A percentile compares a stretch with the other conserved stretches of the same genome.
phyloP scores from a whole-genome alignment of 2,888 invertebrate genomes.

The Abrostola triplasia region DNA sequence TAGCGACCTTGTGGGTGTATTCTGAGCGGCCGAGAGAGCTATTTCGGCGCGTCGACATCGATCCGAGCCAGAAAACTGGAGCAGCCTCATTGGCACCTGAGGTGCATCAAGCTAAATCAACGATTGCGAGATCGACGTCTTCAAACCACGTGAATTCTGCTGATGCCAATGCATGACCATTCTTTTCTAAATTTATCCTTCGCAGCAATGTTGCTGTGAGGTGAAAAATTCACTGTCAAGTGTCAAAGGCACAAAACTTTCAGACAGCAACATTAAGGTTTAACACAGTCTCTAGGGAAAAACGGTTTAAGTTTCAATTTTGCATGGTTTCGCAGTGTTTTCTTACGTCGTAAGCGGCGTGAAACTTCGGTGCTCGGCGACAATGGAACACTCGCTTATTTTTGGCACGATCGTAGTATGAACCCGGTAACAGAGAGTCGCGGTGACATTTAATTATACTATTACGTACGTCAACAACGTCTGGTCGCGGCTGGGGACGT shows the following conservation, averaged over 20 bases:
- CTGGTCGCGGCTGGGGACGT: slow-evolving; percentile 50
- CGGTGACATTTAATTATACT: slow-evolving; percentile 52
- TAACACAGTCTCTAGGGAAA: slow-evolving; percentile 26
- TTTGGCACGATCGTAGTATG: slow-evolving; percentile 43
- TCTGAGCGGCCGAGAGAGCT: slow-evolving; percentile 75
- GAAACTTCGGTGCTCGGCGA: slow-evolving; percentile 39
- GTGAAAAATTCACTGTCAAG: slow-evolving; percentile 31
- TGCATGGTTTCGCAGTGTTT: slow-evolving; percentile 32
- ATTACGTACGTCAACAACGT: slow-evolving; percentile 53
- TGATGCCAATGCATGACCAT: slow-evolving; percentile 31
- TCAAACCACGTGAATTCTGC: slow-evolving; percentile 49
- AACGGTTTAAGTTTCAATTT: slow-evolving; percentile 42
- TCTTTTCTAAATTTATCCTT: slow-evolving; percentile 29
- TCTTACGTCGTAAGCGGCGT: slow-evolving; percentile 43
- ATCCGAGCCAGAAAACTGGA: slow-evolving; percentile 76
- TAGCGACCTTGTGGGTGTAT: slow-evolving; percentile 77
- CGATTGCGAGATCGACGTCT: slow-evolving; percentile 73
- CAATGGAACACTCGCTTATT: slow-evolving; percentile 42
- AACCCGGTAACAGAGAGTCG: slow-evolving; percentile 51
- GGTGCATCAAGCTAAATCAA: slow-evolving; percentile 69
- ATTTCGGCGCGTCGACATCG: slow-evolving; percentile 81
- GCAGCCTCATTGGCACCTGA: slow-evolving; percentile 82
- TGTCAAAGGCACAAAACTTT: slow-evolving; percentile 29
- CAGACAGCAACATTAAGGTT: slow-evolving; percentile 26
- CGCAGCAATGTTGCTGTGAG: slow-evolving; percentile 13